These are phyloP conservation scores for Pachyramphus minor DNA, from an alignment of 2,113 vertebrate species.

Conservation along the genomic window DNA sequence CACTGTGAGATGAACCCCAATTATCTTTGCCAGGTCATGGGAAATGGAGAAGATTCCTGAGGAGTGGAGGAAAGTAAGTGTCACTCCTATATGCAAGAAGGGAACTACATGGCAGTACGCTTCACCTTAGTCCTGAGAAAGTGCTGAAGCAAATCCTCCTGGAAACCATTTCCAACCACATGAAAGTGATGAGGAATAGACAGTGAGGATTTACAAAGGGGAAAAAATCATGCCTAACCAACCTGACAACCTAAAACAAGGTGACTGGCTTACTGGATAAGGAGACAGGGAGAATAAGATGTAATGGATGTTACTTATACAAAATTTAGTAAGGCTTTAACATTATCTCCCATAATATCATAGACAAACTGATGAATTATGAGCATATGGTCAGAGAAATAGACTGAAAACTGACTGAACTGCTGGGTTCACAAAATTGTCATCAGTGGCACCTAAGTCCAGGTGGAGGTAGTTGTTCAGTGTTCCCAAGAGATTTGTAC, in stretches of 20 bases:
- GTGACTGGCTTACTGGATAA: neutral
- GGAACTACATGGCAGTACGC: neutral
- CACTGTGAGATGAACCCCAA: neutral
- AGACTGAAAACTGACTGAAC: neutral
- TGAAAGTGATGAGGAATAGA: neutral
- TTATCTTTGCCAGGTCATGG: neutral
- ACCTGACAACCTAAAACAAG: neutral
- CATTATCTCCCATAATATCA: neutral
- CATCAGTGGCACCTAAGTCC: neutral
- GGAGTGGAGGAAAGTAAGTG: neutral
- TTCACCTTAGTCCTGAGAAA: neutral
- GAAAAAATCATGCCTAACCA: neutral
- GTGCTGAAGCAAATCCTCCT: neutral
- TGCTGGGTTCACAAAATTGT: neutral
- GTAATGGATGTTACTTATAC: neutral
- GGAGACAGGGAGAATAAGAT: neutral
- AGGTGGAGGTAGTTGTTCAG: neutral
- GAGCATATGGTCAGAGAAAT: neutral
- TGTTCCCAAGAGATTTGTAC: neutral
- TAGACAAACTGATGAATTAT: neutral
- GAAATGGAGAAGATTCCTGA: neutral
- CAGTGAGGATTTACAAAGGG: neutral
- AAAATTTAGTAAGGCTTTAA: neutral
- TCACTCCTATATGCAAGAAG: neutral
- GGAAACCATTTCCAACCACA: neutral